Evolutionary conservation across 2,888 invertebrate species (phyloP).

Genomic region (Limnephilus auricula): DNA sequence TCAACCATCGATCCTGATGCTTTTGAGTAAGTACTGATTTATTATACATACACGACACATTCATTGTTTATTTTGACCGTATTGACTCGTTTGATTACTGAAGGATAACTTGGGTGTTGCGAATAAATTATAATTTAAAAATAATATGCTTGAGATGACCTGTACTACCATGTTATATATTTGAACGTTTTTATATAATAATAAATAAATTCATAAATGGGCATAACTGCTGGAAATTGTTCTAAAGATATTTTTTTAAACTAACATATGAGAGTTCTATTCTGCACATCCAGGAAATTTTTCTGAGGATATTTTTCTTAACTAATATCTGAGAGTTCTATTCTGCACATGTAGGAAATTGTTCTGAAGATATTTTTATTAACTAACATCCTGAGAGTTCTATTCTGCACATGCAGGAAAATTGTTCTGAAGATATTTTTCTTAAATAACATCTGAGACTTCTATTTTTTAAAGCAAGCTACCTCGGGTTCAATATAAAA

Average conservation of each 20-base stretch:
- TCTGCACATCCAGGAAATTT: too few species aligned
- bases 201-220: too few species aligned
- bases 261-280: too few species aligned
- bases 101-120: background rate
- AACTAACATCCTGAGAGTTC: too few species aligned
- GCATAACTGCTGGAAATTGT: too few species aligned
- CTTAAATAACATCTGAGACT: background rate
- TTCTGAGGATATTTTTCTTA: too few species aligned
- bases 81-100: background rate
- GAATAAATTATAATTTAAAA: background rate
- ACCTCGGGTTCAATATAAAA: background rate
- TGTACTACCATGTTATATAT: background rate
- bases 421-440: too few species aligned
- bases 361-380: too few species aligned
- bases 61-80: background rate
- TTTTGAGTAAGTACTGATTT: slow-evolving; percentile 78
- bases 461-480: background rate
- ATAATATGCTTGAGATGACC: background rate
- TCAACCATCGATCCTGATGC: slow-evolving; percentile 81
- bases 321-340: background rate
- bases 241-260: too few species aligned
- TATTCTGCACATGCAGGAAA: too few species aligned
- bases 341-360: too few species aligned
- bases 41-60: background rate
- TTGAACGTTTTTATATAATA: too few species aligned